phyloP scores from a whole-genome alignment of 37 sponge, comb jelly and placozoan genomes.

The Theonella swinhoei region DNA sequence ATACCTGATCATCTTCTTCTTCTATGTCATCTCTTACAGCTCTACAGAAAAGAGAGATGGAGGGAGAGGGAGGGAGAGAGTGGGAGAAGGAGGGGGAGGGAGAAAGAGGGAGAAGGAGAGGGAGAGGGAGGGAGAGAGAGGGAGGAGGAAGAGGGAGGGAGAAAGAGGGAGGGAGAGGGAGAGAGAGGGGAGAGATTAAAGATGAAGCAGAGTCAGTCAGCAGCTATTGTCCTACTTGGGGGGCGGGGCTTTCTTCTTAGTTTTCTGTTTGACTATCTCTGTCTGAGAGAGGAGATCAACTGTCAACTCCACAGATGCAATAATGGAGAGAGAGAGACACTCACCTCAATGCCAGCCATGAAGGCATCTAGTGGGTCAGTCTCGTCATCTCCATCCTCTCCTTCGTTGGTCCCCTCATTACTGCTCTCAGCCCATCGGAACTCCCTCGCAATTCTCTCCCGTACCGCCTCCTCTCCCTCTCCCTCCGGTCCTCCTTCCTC shows the following conservation, averaged over 20 bases:
- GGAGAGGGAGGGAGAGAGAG: too few species aligned
- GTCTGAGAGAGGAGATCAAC: background rate
- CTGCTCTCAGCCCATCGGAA: slow-evolving; percentile 6
- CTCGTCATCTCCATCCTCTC: slow-evolving; percentile 47
- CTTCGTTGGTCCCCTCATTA: background rate
- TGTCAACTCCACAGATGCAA: background rate
- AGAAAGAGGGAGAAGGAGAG: background rate
- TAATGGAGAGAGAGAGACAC: background rate
- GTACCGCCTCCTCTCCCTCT: slow-evolving; percentile 18
- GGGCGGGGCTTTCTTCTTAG: background rate
- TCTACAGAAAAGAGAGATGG: slow-evolving; percentile 27
- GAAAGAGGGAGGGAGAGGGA: background rate
- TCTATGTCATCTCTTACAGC: slow-evolving; percentile 89
- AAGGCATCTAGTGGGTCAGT: slow-evolving; percentile 98
- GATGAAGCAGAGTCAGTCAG: too few species aligned
- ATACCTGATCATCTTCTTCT: slow-evolving; percentile 96
- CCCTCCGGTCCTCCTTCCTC: slow-evolving; percentile 18
- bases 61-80: background rate
- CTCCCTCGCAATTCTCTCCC: slow-evolving; percentile 17
- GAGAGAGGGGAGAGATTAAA: slow-evolving; percentile 1
- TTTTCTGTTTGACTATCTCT: slow-evolving; percentile 36
- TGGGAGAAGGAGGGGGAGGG: too few species aligned
- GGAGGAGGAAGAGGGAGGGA: background rate
- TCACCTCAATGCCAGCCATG: slow-evolving; percentile 94
- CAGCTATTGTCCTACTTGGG: too few species aligned